These are phyloP conservation scores for Lepidothrix coronata DNA, from an alignment of 2,113 vertebrate genomes.

Conservation along the genomic window DNA sequence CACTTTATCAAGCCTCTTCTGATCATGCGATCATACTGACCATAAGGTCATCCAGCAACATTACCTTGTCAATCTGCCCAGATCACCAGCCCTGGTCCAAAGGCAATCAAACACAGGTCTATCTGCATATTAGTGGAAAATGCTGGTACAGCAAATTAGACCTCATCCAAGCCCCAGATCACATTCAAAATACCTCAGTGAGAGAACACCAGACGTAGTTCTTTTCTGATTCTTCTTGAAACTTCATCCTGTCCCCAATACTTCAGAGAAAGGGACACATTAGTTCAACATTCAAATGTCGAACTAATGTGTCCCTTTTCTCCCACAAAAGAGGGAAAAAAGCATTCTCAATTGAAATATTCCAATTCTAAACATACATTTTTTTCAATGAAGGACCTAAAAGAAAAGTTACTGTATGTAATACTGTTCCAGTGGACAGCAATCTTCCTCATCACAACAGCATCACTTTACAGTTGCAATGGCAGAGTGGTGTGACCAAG, in stretches of 20 bases:
- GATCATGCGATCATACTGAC: background rate
- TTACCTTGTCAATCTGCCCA: background rate
- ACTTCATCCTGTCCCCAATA: background rate
- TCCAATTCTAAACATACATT: rapidly evolving
- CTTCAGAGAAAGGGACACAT: background rate
- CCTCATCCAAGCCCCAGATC: background rate
- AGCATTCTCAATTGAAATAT: rapidly evolving
- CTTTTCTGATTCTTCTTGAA: background rate
- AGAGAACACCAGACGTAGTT: background rate
- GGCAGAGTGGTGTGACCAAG: rapidly evolving
- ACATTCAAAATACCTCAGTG: background rate
- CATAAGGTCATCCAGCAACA: background rate
- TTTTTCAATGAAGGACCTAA: background rate
- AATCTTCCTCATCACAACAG: background rate
- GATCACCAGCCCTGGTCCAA: background rate
- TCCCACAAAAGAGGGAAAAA: no score
- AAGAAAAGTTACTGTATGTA: background rate
- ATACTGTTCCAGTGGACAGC: background rate
- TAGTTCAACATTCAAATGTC: background rate
- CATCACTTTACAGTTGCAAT: background rate
- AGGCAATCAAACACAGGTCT: background rate
- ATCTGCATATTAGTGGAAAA: background rate
- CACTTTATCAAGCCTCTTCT: background rate
- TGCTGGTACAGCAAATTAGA: background rate
- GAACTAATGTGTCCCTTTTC: no score